phyloP scores from a whole-genome alignment of 1,140 invertebrate species.

The Leptinotarsa undecemlineata region DNA sequence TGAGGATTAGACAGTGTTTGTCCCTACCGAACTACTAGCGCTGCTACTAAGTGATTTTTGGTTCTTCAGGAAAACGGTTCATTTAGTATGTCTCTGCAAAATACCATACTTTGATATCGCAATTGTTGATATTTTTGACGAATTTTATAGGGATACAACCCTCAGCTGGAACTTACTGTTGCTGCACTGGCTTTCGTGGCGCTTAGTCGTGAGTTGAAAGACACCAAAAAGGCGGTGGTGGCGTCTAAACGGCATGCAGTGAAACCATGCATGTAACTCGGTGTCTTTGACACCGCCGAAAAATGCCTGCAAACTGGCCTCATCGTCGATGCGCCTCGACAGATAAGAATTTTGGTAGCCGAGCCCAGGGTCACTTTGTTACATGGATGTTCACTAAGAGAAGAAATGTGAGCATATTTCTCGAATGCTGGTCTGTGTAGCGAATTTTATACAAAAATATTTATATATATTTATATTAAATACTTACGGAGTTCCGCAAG shows the following conservation, averaged over 20 bases:
- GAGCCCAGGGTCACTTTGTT: neutral
- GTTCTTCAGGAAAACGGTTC: too few relatives aligned
- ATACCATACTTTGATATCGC: too few relatives aligned
- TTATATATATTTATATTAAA: too few relatives aligned
- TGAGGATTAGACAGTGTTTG: too few relatives aligned
- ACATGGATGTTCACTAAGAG: neutral
- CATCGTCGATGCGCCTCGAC: neutral
- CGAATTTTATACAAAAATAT: neutral
- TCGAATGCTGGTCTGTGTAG: neutral
- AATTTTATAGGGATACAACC: too few relatives aligned
- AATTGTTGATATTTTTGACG: too few relatives aligned
- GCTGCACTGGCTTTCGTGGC: neutral
- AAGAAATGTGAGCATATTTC: neutral
- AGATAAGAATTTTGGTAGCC: neutral
- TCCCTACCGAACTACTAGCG: too few relatives aligned
- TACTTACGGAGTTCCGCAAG: too few relatives aligned
- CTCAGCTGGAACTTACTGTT: too few relatives aligned
- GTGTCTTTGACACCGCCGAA: conserved; percentile 38
- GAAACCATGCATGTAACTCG: conserved; percentile 34
- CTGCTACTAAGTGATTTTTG: too few relatives aligned
- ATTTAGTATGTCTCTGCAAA: too few relatives aligned
- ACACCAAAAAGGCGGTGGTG: conserved; percentile 30
- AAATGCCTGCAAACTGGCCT: conserved; percentile 24
- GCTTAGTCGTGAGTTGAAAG: conserved; percentile 15
- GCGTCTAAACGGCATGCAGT: conserved; percentile 33